These are phyloP conservation scores for Polymixis lichenea DNA, from an alignment of 2,888 invertebrate genomes.

Conservation along the genomic window DNA sequence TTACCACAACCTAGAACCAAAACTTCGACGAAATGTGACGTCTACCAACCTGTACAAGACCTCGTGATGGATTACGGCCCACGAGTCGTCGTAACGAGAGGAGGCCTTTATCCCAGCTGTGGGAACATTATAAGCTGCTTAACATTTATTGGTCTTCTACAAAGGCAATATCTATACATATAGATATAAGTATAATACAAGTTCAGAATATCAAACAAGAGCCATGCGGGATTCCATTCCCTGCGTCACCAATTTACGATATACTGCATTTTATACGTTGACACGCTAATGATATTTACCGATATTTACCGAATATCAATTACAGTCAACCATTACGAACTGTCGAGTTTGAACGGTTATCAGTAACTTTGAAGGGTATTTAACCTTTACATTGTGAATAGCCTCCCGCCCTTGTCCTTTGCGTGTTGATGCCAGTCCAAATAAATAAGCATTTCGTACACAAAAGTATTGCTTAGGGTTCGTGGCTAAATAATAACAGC, in stretches of 20 bases:
- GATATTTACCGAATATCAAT: slow-evolving; percentile 7
- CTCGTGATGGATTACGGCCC: too few species aligned
- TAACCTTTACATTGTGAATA: background rate
- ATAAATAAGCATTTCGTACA: background rate
- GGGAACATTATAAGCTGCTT: too few species aligned
- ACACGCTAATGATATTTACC: too few species aligned
- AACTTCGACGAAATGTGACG: too few species aligned
- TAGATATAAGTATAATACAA: background rate
- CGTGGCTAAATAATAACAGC: background rate
- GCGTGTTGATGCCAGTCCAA: background rate
- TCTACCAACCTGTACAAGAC: too few species aligned
- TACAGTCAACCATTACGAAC: background rate
- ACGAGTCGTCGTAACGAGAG: too few species aligned
- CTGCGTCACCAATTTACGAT: background rate
- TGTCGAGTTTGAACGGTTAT: slow-evolving; percentile 12
- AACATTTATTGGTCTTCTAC: too few species aligned
- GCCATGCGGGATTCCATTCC: background rate
- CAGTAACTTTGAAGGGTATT: background rate
- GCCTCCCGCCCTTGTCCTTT: background rate
- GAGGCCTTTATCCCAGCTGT: too few species aligned
- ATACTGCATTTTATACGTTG: too few species aligned
- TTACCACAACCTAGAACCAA: too few species aligned
- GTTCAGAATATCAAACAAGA: background rate
- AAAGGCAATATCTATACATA: too few species aligned
- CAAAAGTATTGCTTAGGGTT: background rate